Evolutionary conservation across 2,113 vertebrate genomes (phyloP), one percentile per base, ranked within the genome.

Genomic region (Tinamus guttatus): DNA sequence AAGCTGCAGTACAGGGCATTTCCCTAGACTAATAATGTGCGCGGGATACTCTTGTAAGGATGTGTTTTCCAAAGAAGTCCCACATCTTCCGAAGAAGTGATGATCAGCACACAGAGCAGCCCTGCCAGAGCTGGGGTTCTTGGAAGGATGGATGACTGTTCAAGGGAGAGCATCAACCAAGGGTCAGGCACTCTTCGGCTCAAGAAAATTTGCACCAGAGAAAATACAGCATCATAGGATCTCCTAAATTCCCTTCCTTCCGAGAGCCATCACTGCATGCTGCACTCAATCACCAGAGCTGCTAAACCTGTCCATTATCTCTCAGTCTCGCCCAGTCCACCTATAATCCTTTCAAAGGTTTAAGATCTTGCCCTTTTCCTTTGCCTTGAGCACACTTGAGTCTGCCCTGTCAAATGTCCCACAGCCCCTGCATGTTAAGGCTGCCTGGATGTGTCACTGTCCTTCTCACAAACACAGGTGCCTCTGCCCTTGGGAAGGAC

Each of bases 361-460:
- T 62, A 32, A 77, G 91, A 25, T 41, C 17, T 73, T 45, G 45
- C 25, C 49, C 58, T 13, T 40, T 6, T 15, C 70, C 82, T 73
- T 51, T 63, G 43, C 27, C 73, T 59, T 36, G n/a, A 49, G 11
- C 49, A 13, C 45, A 36, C 3, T 30, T 1, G 2, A 32, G 38
- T 19, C 45, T 52, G 27, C 34, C n/a, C 54, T 52, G 59, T 56
- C 41, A 21, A 68, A 68, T 45, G 65, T 68, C 40, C 38, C 19
- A 13, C 28, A 32, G 64, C 64, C 21, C 38, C 30, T 40, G 25
- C 78, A 28, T 0, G 2, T 1, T 12, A 41, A 20, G 18, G 5
- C 58, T 76, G 41, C 41, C 3, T 0, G 13, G 9, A 2, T 18
- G 6, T 5, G 0, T 20, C 40, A 7, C 58, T 74, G 65, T 56